phyloP scores from a whole-genome alignment of 1,140 invertebrate genomes.

The Apis laboriosa region DNA sequence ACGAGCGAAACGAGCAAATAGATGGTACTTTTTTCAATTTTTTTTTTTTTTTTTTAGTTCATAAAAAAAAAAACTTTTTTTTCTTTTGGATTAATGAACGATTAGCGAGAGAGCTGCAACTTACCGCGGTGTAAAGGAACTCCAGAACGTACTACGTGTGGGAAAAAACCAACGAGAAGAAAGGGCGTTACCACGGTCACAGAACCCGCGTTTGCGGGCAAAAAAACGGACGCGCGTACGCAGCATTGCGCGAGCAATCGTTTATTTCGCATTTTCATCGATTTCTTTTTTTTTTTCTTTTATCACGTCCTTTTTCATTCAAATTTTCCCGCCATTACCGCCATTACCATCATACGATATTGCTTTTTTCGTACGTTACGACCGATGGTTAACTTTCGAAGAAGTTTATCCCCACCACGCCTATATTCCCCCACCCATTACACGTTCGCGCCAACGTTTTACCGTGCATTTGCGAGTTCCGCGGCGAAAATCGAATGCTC shows the following conservation, averaged over 20 bases:
- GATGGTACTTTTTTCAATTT: constrained; percentile 64
- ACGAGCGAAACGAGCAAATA: constrained; percentile 78
- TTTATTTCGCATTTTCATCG: not conserved
- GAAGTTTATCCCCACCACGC: not conserved
- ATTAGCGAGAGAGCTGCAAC: constrained; percentile 87
- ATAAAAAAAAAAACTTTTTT: constrained; percentile 27
- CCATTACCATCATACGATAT: not conserved
- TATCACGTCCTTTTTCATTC: no score
- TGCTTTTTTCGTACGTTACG: not conserved
- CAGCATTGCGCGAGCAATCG: constrained; percentile 72
- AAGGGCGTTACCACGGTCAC: constrained; percentile 82
- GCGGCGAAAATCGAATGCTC: constrained; percentile 59
- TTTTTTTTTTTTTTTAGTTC: constrained; percentile 29
- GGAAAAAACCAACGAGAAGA: constrained; percentile 83
- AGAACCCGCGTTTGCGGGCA: constrained; percentile 78
- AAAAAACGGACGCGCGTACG: constrained; percentile 72
- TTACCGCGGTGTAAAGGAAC: constrained; percentile 98
- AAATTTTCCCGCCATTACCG: not conserved
- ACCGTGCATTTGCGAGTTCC: not conserved
- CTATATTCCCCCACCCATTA: not conserved
- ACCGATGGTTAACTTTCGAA: not conserved
- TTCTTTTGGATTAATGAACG: constrained; percentile 76
- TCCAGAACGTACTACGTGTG: constrained; percentile 96
- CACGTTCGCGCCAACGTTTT: not conserved
- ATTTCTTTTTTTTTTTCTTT: not conserved